These are phyloP conservation scores for Monopis laevigella DNA, from an alignment of 2,888 invertebrate species.

Conservation along the genomic window DNA sequence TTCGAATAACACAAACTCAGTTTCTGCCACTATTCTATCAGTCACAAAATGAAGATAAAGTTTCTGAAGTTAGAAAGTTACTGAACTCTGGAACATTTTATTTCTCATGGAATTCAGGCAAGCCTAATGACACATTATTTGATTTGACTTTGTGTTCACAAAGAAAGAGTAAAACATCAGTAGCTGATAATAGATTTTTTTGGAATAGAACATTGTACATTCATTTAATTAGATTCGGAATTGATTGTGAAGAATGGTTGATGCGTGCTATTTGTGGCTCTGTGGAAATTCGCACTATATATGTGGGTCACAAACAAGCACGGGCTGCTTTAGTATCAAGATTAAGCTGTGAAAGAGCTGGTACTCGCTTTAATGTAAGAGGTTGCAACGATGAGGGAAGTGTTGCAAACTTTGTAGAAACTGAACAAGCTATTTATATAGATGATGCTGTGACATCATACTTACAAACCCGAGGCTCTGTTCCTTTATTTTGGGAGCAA, in stretches of 20 bases:
- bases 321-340: slow-evolving; percentile 95
- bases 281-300: slow-evolving; percentile 97
- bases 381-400: slow-evolving; percentile 99
- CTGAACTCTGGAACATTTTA: slow-evolving; percentile 99
- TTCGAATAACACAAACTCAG: slow-evolving; percentile 91
- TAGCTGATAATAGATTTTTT: slow-evolving; percentile 95
- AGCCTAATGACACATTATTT: slow-evolving; percentile 64
- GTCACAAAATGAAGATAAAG: slow-evolving; percentile 68
- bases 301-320: slow-evolving; percentile 94
- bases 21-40: slow-evolving; percentile 88
- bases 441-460: slow-evolving; percentile 92
- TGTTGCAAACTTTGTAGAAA: slow-evolving; percentile 99
- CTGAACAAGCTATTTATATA: slow-evolving; percentile 94
- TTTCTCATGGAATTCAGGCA: slow-evolving; percentile 83
- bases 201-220: slow-evolving; percentile 98
- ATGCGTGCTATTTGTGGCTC: slow-evolving; percentile 97
- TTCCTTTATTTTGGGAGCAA: slow-evolving; percentile 99
- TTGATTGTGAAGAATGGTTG: slow-evolving; percentile 92
- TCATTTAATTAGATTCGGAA: slow-evolving; percentile 90
- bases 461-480: slow-evolving; percentile 94
- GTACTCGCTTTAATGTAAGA: slow-evolving; percentile 96
- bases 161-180: slow-evolving; percentile 79
- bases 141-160: slow-evolving; percentile 97
- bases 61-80: slow-evolving; percentile 79
- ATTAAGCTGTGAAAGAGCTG: slow-evolving; percentile 96